Base-by-base conservation (phyloP, 1,140 invertebrate species). In the Polypedilum pembai region DNA sequence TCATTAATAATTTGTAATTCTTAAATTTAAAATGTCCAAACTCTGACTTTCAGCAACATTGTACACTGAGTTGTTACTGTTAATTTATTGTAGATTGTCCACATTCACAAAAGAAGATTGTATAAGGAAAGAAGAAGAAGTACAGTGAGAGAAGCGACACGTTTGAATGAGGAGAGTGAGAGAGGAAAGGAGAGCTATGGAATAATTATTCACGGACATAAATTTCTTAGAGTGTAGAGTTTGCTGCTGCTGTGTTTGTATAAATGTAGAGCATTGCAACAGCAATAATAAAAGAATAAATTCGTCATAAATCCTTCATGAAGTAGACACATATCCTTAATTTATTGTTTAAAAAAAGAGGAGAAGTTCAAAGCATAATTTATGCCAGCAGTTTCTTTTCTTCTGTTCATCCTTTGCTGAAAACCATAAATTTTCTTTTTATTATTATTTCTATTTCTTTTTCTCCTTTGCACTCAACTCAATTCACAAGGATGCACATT, bases 121-220 rank as follows among this genome's bases (percentile, higher is more conserved):
- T n/a, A n/a, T n/a, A n/a, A n/a, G n/a, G n/a, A n/a, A 56, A n/a
- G 45, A 56, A n/a, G n/a, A n/a, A n/a, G 8, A 45, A 56, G 45
- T 56, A 4, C 12, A 56, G 45, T n/a, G n/a, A 56, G n/a, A 56
- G 8, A 15, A 45, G 41, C 15, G 41, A 45, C 8, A 45, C 8
- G 8, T 8, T 12, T 12, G 15, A 12, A 45, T 10, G 10, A 41
- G 10, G 8, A 15, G 41, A 8, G 41, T 15, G 15, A 56, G 4
- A 56, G n/a, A 56, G n/a, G 15, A n/a, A n/a, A 56, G 15, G 12
- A 56, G 41, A 12, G 12, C 12, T 12, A 56, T 56, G 15, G 45
- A 56, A 56, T 69, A 69, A 69, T 69, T 69, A 20, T 69, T 69
- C 65, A 69, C 65, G 65, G 65, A 69, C 65, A 69, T 69, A 69